phyloP scores from a whole-genome alignment of 2,797 vertebrate genomes.

The Syndactyla subalaris region DNA sequence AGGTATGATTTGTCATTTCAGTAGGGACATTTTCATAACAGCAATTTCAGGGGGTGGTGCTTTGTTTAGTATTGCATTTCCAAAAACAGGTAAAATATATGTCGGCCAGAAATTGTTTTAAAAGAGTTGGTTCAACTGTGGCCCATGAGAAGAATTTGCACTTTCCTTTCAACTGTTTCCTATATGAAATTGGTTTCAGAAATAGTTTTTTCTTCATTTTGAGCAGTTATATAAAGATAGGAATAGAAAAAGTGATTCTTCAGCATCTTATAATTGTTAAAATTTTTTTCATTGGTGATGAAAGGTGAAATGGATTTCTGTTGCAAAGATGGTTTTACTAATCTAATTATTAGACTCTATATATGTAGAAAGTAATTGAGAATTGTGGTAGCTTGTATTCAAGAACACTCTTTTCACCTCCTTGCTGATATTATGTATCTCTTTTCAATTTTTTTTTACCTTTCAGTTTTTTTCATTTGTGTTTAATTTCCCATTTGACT shows the following conservation, averaged over 20 bases:
- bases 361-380: background rate
- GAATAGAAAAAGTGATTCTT: background rate
- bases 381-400: background rate
- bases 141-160: background rate
- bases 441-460: background rate
- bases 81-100: background rate
- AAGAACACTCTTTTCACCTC: background rate
- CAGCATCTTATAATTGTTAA: background rate
- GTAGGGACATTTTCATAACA: background rate
- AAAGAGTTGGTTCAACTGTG: background rate
- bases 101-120: background rate
- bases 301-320: background rate
- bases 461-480: background rate
- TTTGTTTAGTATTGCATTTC: background rate
- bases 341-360: background rate
- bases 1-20: background rate
- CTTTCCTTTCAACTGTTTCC: background rate
- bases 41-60: fast-evolving
- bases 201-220: background rate
- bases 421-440: background rate
- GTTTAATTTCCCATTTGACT: background rate
- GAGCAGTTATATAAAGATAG: background rate
- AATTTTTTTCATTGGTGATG: background rate
- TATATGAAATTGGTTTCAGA: background rate
- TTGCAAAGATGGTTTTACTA: background rate